phyloP scores from a whole-genome alignment of 2,888 invertebrate genomes.

The Desoria tigrina region DNA sequence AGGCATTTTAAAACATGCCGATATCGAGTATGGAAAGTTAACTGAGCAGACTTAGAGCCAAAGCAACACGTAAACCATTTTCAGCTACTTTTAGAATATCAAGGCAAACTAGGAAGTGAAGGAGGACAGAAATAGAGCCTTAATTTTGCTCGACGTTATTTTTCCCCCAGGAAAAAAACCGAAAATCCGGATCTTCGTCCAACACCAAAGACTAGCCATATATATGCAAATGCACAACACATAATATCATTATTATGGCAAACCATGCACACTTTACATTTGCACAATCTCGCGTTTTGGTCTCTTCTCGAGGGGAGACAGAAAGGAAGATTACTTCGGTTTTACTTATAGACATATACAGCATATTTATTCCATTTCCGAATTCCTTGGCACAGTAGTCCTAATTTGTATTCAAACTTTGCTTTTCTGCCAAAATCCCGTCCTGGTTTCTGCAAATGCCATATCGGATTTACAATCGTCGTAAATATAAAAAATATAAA shows the following conservation, averaged over 20 bases:
- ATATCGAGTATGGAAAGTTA: no score
- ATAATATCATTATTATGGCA: no score
- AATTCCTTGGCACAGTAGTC: slow-evolving; percentile 3
- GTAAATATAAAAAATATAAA: background rate
- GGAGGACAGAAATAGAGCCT: slow-evolving; percentile 39
- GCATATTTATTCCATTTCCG: slow-evolving; percentile 12
- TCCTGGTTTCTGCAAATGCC: slow-evolving; percentile 3
- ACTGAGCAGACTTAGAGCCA: no score
- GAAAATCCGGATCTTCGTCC: no score
- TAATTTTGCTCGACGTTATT: slow-evolving; percentile 21
- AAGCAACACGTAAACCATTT: slow-evolving; percentile 16
- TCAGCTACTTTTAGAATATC: slow-evolving; percentile 51
- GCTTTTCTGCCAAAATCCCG: slow-evolving; percentile 11
- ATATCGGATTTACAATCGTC: background rate
- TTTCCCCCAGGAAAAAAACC: no score
- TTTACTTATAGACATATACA: no score
- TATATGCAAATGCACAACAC: no score
- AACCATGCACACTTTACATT: no score
- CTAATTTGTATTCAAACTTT: slow-evolving; percentile 12
- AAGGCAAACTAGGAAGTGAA: slow-evolving; percentile 25
- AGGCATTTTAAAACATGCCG: background rate
- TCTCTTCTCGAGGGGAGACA: no score
- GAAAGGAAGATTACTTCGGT: no score
- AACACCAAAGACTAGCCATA: no score
- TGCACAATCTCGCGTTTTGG: no score